Evolutionary conservation across 2,888 invertebrate genomes (phyloP), one percentile per base, ranked within the genome.

Genomic region (Stenotaenia linearis): DNA sequence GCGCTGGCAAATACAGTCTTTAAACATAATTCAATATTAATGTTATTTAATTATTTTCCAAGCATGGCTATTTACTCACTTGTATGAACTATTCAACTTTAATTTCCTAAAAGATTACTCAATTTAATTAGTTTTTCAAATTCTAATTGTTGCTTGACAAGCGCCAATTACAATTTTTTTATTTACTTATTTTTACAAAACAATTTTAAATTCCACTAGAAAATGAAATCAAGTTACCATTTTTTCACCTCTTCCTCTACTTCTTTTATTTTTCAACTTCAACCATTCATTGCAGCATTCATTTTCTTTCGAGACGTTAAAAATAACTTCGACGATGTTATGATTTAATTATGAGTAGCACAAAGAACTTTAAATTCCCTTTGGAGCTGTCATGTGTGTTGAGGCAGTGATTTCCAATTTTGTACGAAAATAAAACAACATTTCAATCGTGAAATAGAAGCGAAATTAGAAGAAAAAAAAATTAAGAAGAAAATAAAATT

Each of bases 331-430:
- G 12, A 25, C 69, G 69, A 69, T 69, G 69, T 69, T 69, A 69
- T 69, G 69, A 69, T 69, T 69, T 69, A 69, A 69, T 69, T 69
- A 69, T 69, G 12, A 69, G 69, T 21, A 69, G 25, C 69, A 69
- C 69, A 69, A 69, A 69, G 69, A 69, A 69, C 23, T 69, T 69
- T 28, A 10, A 69, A 69, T 69, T 69, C 69, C 69, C 69, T 69
- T 69, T 69, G 69, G 69, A 28, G 28, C 69, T 69, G 25, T 69
- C 69, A 69, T 28, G 69, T 69, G 69, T 69, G 69, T 23, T 69
- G 69, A 69, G 28, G 69, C 69, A 69, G 69, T 69, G 69, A 69
- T 69, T 69, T 69, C 28, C 69, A 69, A 69, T 69, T 69, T 69
- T 69, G 12, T 28, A 69, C 12, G 69, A 69, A 69, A 69, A 69